phyloP scores from a whole-genome alignment of 2,888 invertebrate species.

The Clepsis dumicolana region DNA sequence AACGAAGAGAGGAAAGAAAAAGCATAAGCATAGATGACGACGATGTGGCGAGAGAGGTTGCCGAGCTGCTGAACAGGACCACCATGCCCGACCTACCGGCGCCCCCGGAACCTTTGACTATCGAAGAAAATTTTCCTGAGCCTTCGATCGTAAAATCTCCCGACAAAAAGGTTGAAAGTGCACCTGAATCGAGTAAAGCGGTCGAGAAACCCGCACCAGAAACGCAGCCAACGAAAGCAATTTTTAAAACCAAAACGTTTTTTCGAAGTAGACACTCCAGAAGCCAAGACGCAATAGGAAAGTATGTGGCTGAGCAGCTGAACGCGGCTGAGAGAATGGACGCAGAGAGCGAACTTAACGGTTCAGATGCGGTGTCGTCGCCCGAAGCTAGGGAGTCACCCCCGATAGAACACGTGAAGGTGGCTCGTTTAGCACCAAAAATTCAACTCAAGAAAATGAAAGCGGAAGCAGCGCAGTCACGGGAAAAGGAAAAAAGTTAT shows the following conservation, averaged over 20 bases:
- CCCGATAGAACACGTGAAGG: constrained; percentile 83
- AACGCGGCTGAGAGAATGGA: constrained; percentile 80
- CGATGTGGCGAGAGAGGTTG: constrained; percentile 85
- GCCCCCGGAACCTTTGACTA: constrained; percentile 80
- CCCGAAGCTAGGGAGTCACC: constrained; percentile 76
- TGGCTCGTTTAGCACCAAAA: constrained; percentile 83
- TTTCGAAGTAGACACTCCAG: constrained; percentile 84
- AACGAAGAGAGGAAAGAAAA: constrained; percentile 74
- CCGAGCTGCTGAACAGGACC: constrained; percentile 87
- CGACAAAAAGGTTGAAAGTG: constrained; percentile 70
- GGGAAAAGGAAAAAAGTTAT: constrained; percentile 60
- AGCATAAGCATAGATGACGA: constrained; percentile 77
- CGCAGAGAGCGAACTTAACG: constrained; percentile 74
- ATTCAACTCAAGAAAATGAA: constrained; percentile 84
- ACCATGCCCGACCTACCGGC: constrained; percentile 85
- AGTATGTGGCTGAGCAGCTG: constrained; percentile 82
- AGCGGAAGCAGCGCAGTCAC: constrained; percentile 75
- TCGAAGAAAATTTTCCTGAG: constrained; percentile 87
- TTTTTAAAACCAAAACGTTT: constrained; percentile 85
- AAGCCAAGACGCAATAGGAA: constrained; percentile 84
- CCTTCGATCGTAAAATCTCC: constrained; percentile 79
- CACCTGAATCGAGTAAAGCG: constrained; percentile 51
- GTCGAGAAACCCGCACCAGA: constrained; percentile 55
- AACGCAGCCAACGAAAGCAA: constrained; percentile 73
- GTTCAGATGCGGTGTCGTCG: constrained; percentile 70